A percentile compares a stretch with the other conserved stretches of the same genome.
Conservation (phyloP, 2,888 invertebrate genomes). For the Branchipolynoe longqiensis region DNA sequence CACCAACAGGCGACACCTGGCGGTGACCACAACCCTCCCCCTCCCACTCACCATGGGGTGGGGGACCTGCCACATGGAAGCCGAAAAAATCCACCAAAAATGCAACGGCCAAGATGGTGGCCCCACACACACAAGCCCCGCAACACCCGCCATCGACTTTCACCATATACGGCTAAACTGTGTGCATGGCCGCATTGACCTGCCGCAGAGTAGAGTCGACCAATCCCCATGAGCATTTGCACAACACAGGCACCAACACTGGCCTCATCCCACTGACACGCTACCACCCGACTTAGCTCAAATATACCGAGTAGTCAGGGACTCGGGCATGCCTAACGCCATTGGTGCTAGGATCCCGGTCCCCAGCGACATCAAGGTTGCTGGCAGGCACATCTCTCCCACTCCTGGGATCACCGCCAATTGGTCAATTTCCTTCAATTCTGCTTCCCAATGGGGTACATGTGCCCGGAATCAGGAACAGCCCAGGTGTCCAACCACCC, state of each 20-base stretch:
- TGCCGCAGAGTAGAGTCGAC: not conserved
- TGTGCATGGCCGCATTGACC: not conserved
- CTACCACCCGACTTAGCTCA: not conserved
- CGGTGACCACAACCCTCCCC: not conserved
- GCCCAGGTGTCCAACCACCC: not conserved
- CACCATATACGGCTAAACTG: not conserved
- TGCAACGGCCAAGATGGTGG: not conserved
- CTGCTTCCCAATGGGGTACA: conserved; percentile 10
- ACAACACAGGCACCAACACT: not conserved
- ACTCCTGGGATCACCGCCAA: not conserved
- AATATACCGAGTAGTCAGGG: not conserved
- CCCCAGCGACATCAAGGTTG: not conserved
- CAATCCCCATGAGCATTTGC: not conserved
- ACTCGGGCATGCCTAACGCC: not conserved
- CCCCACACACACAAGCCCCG: not conserved
- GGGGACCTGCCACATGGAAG: too few species aligned
- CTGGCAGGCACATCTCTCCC: not conserved
- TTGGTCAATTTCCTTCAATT: not conserved
- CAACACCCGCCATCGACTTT: not conserved
- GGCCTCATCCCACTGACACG: not conserved
- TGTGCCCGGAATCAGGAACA: not conserved
- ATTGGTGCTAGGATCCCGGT: not conserved
- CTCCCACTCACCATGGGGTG: not conserved
- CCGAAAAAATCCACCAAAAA: too few species aligned
- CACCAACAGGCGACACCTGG: not conserved